Percentiles rank a stretch among this genome's conserved stretches.
Conservation (phyloP, 2,113 vertebrate genomes). For the Vicugna pacos region DNA sequence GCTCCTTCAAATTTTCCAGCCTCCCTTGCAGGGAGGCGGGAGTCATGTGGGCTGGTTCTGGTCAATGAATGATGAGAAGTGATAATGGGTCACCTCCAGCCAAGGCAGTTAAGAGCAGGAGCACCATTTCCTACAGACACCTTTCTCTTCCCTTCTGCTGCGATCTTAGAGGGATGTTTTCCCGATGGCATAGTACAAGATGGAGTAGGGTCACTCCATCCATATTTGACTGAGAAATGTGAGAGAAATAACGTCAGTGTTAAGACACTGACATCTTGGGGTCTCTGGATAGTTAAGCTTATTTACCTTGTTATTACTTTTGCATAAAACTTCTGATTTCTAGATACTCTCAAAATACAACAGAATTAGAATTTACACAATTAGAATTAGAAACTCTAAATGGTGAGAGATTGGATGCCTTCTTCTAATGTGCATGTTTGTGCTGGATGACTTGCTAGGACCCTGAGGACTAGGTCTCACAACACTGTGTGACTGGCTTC, state of each 20-base stretch:
- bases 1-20: background rate
- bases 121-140: background rate
- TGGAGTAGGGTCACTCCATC: background rate
- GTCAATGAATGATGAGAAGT: background rate
- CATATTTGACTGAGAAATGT: background rate
- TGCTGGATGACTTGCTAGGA: background rate
- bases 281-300: background rate
- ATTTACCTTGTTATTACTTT: background rate
- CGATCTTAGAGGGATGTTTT: background rate
- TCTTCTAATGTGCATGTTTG: background rate
- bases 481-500: no score
- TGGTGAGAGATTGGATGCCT: background rate
- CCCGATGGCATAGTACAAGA: background rate
- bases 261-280: background rate
- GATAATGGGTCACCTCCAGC: background rate
- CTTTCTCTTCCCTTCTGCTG: background rate
- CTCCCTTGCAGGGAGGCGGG: background rate
- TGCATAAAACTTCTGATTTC: background rate
- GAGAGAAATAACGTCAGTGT: background rate
- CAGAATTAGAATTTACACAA: background rate
- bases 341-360: slow-evolving; percentile 1
- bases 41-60: background rate
- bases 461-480: background rate
- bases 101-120: background rate
- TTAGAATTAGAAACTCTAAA: slow-evolving; percentile 53